Evolutionary conservation across 2,113 vertebrate genomes (phyloP).

Genomic region (Diadophis punctatus): DNA sequence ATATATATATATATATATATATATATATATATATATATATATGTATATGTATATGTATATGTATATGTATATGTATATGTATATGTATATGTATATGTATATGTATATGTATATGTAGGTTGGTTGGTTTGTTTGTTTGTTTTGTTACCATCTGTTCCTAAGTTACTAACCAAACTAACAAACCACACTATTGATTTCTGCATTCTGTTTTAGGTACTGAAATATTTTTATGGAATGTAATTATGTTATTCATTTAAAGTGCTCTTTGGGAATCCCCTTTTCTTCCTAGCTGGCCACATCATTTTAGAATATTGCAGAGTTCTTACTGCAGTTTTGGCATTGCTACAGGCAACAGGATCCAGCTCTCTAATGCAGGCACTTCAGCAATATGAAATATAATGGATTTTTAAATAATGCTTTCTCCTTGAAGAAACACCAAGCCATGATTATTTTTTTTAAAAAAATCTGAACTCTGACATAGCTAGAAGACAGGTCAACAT

Average conservation of each 20-base stretch:
- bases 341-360: slow-evolving; percentile 25
- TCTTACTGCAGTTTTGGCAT: slow-evolving; percentile 19
- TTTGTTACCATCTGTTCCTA: not conserved
- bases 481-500: not conserved
- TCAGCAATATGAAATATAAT: slow-evolving; percentile 6
- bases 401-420: not conserved
- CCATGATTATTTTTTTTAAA: not conserved
- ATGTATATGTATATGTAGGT: too few species aligned
- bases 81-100: too few species aligned
- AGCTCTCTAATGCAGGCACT: not conserved
- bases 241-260: slow-evolving; percentile 21
- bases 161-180: not conserved
- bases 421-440: not conserved
- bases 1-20: too few species aligned
- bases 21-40: too few species aligned
- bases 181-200: not conserved
- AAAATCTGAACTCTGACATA: not conserved
- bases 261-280: slow-evolving; percentile 11
- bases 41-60: too few species aligned
- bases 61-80: too few species aligned
- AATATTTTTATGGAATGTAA: slow-evolving; percentile 28
- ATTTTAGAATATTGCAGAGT: not conserved
- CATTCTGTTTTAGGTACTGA: not conserved
- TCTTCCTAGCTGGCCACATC: slow-evolving; percentile 9
- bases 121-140: not conserved